Evolutionary conservation across 2,113 vertebrate species (phyloP).

Genomic region (Hippocampus comes): DNA sequence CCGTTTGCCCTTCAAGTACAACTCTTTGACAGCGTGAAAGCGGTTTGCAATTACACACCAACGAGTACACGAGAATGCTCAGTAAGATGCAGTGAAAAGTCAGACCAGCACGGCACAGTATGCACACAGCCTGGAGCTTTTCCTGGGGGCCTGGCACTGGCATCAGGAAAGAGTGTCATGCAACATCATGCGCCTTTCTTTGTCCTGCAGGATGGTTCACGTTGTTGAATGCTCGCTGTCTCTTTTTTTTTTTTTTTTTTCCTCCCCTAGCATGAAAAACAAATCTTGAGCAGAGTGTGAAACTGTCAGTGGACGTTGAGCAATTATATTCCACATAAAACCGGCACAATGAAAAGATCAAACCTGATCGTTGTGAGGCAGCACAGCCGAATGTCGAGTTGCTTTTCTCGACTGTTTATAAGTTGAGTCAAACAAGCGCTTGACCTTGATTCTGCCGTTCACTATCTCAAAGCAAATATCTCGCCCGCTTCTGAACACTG

Average conservation of each 20-base stretch:
- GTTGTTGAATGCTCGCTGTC: background rate
- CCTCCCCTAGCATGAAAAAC: background rate
- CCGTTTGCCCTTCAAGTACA: background rate
- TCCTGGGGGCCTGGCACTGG: conserved; percentile 32
- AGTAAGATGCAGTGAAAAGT: conserved; percentile 26
- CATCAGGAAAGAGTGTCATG: conserved; percentile 28
- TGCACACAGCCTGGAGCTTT: conserved; percentile 35
- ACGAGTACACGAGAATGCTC: conserved; percentile 1
- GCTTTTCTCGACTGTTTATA: no score
- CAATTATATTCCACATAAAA: no score
- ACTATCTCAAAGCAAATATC: no score
- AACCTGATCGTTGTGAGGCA: no score
- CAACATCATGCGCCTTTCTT: conserved; percentile 21
- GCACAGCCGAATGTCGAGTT: no score
- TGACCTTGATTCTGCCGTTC: no score
- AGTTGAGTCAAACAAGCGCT: no score
- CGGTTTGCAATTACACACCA: background rate
- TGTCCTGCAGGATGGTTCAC: conserved; percentile 17
- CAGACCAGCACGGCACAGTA: conserved; percentile 11
- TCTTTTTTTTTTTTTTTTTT: background rate
- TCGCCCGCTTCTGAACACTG: no score
- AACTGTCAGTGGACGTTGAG: background rate
- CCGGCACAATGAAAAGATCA: no score
- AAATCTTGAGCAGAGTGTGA: background rate
- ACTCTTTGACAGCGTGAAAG: conserved; percentile 3